Conservation (phyloP, 2,888 invertebrate genomes). For the Encarsia formosa region DNA sequence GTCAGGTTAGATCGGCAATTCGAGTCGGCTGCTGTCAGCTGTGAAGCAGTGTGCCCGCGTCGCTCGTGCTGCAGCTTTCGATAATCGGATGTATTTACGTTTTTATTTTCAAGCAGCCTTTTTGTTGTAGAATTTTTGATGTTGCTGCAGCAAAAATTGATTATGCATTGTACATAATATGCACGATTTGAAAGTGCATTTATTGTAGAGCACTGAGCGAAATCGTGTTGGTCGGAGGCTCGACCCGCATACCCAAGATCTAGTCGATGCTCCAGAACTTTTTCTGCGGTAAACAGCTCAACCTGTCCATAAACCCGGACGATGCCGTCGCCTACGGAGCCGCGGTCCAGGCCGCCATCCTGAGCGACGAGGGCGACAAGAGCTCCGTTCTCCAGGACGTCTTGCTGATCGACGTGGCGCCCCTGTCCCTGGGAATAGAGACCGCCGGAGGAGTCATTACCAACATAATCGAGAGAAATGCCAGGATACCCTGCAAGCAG, state of each 20-base stretch:
- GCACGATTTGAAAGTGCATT: no score
- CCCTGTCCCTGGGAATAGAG: slow-evolving; percentile 71
- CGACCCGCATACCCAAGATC: slow-evolving; percentile 75
- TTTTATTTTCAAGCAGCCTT: no score
- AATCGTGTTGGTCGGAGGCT: slow-evolving; percentile 78
- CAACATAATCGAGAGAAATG: slow-evolving; percentile 59
- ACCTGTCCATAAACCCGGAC: slow-evolving; percentile 88
- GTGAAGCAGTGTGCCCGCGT: no score
- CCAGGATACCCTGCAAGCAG: slow-evolving; percentile 58
- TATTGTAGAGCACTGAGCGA: no score
- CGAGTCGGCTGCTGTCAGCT: no score
- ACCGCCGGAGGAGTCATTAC: slow-evolving; percentile 78
- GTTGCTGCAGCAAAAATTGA: no score
- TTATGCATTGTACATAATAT: no score
- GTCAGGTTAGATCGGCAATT: no score
- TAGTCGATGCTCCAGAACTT: slow-evolving; percentile 71
- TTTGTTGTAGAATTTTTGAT: no score
- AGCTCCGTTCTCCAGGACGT: slow-evolving; percentile 69
- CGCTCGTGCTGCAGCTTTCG: no score
- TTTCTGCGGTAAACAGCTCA: slow-evolving; percentile 76
- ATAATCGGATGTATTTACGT: no score
- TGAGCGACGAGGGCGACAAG: slow-evolving; percentile 60
- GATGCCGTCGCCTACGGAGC: slow-evolving; percentile 93
- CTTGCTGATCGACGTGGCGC: slow-evolving; percentile 65
- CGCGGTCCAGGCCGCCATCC: slow-evolving; percentile 89